A percentile compares a stretch with the other conserved stretches of the same genome.
Evolutionary conservation across 2,797 vertebrate genomes (phyloP).

Genomic region (Choloepus didactylus): DNA sequence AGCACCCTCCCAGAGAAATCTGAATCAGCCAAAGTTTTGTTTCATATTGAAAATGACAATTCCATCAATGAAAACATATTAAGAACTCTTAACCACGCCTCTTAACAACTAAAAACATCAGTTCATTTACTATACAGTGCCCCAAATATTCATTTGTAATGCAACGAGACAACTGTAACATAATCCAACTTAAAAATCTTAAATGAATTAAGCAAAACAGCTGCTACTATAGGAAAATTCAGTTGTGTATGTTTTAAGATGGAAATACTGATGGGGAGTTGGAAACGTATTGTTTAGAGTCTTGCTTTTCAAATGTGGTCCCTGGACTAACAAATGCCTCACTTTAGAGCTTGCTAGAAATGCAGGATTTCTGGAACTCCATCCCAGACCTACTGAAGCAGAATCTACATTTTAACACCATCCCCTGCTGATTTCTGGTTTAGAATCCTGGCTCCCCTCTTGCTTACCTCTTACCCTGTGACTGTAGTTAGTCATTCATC

Average conservation of each 20-base stretch:
- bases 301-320: not conserved
- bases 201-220: constrained; percentile 59
- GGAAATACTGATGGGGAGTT: not conserved
- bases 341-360: not conserved
- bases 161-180: constrained; percentile 6
- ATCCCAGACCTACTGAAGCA: not conserved
- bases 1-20: not conserved
- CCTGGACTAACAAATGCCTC: not conserved
- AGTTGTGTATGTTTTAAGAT: not conserved
- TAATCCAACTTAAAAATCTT: constrained; percentile 3
- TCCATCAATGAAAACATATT: constrained; percentile 33
- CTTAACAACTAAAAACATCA: not conserved
- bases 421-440: not conserved
- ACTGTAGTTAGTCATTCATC: not conserved
- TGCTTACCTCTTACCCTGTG: not conserved
- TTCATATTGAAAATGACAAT: not conserved
- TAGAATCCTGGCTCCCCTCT: not conserved
- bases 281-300: constrained; percentile 30
- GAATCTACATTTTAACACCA: constrained; percentile 39
- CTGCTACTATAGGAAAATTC: not conserved
- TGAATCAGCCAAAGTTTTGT: not conserved
- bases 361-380: not conserved
- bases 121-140: constrained; percentile 1
- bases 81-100: constrained; percentile 33
- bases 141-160: constrained; percentile 31